Conservation (phyloP, 1,140 invertebrate species). For the Copidosoma floridanum region DNA sequence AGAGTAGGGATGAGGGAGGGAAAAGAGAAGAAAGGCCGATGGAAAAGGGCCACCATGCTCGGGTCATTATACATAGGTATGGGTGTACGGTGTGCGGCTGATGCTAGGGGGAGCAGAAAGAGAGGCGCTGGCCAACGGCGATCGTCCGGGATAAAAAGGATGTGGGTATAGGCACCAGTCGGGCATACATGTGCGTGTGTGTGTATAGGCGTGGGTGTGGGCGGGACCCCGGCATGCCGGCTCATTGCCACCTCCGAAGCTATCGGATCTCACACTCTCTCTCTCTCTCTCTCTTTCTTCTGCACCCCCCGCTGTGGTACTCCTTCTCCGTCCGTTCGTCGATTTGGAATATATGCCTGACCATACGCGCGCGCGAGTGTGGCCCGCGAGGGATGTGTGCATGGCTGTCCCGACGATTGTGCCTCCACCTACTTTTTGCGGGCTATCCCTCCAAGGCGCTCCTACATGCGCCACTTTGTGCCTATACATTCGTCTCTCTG, state of each 20-base stretch:
- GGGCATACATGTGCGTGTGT: no score
- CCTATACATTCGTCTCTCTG: no score
- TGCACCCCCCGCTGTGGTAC: no score
- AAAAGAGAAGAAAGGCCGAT: background rate
- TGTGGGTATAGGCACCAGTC: no score
- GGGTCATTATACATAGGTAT: slow-evolving; percentile 6
- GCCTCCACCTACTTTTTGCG: background rate
- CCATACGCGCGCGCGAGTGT: slow-evolving; percentile 1
- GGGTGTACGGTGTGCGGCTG: no score
- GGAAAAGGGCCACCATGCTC: slow-evolving; percentile 11
- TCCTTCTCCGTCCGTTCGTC: no score
- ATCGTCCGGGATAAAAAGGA: slow-evolving; percentile 16
- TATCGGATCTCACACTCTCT: slow-evolving; percentile 18
- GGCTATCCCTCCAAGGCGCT: no score
- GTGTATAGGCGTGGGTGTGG: slow-evolving; percentile 15
- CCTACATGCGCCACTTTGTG: no score
- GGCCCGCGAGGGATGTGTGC: background rate
- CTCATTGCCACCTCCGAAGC: slow-evolving; percentile 31
- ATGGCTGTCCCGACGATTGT: no score
- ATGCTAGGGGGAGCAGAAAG: background rate
- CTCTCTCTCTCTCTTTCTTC: background rate
- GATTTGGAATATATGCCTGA: no score
- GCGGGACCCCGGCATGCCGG: slow-evolving; percentile 14
- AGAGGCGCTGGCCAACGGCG: slow-evolving; percentile 16
- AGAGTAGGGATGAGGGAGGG: background rate